Conservation (phyloP, 2,797 vertebrate genomes). For the Choloepus didactylus region DNA sequence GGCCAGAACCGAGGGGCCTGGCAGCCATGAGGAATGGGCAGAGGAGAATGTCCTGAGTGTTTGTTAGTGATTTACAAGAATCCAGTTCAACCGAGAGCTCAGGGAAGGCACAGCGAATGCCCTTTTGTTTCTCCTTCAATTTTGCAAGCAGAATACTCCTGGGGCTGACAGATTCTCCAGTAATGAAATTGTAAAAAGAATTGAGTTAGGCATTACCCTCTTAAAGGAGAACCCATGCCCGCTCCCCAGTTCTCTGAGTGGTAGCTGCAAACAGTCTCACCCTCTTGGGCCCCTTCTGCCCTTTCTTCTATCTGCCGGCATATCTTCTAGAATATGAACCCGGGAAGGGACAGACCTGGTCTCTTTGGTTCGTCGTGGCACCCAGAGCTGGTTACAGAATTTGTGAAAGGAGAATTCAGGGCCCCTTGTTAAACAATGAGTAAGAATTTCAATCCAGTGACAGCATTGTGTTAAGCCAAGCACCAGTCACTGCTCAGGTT, state of each 20-base stretch:
- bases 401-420: not conserved
- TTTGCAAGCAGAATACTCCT: constrained; percentile 49
- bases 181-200: constrained; percentile 72
- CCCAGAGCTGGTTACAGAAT: not conserved
- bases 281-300: not conserved
- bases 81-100: not conserved
- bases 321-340: not conserved
- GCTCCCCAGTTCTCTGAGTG: not conserved
- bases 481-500: rapidly evolving
- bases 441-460: not conserved
- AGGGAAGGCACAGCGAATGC: not conserved
- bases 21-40: rapidly evolving
- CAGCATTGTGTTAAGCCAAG: too few relatives aligned
- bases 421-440: not conserved
- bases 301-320: not conserved
- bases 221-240: constrained; percentile 64
- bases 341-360: rapidly evolving
- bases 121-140: constrained; percentile 66
- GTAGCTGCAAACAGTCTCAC: rapidly evolving
- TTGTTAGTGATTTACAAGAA: not conserved
- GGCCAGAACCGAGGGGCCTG: rapidly evolving
- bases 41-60: not conserved
- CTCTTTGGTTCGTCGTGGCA: too few relatives aligned
- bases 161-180: constrained; percentile 43
- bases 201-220: constrained; percentile 49